Conservation (phyloP, 2,888 invertebrate species). For the Sarcophaga carnaria region DNA sequence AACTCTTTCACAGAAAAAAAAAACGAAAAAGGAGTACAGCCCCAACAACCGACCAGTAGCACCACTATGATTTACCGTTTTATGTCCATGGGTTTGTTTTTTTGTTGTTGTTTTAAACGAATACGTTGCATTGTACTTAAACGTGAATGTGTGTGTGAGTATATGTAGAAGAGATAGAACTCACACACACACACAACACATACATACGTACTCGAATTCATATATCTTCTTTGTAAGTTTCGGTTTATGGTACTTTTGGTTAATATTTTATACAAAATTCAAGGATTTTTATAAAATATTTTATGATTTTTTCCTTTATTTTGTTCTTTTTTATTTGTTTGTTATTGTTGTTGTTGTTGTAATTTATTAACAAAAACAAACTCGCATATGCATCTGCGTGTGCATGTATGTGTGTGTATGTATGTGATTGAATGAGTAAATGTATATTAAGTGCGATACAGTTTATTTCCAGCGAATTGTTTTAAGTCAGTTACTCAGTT, state of each 20-base stretch:
- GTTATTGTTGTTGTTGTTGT: constrained; percentile 12
- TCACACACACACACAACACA: background rate
- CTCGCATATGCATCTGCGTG: background rate
- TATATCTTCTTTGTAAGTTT: constrained; percentile 52
- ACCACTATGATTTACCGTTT: constrained; percentile 66
- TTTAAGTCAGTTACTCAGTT: background rate
- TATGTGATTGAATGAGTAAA: too few relatives aligned
- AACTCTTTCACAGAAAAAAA: constrained; percentile 73
- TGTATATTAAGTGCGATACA: constrained; percentile 21
- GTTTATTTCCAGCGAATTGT: constrained; percentile 37
- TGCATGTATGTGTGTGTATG: constrained; percentile 1
- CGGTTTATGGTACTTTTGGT: constrained; percentile 47
- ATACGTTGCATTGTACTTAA: constrained; percentile 32
- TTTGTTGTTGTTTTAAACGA: constrained; percentile 1
- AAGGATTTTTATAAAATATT: constrained; percentile 58
- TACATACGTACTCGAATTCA: constrained; percentile 1
- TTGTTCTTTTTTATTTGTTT: background rate
- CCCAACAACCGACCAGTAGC: constrained; percentile 25
- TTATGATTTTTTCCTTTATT: constrained; percentile 45
- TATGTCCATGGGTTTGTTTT: constrained; percentile 23
- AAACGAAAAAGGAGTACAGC: constrained; percentile 73
- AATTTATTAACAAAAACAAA: constrained; percentile 46
- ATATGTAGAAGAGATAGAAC: background rate
- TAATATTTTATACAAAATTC: constrained; percentile 64
- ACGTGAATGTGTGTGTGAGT: constrained; percentile 19